These are phyloP conservation scores for Nemotelus pantherinus DNA, from an alignment of 2,888 invertebrate species.

Conservation along the genomic window DNA sequence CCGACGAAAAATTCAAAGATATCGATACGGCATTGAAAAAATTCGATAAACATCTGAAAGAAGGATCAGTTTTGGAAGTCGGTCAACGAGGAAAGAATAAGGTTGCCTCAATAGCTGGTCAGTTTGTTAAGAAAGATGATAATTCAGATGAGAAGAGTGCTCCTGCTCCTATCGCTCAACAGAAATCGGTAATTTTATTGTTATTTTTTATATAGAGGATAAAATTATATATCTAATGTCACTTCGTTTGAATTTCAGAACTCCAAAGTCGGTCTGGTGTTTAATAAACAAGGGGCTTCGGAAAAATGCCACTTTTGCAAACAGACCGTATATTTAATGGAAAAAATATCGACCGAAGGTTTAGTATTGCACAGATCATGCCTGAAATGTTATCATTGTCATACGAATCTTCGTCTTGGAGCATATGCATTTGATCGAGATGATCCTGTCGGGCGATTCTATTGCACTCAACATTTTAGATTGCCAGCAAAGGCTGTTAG, in stretches of 20 bases:
- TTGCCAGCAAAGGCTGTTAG: slow-evolving; percentile 68
- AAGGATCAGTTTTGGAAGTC: slow-evolving; percentile 77
- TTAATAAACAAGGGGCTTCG: slow-evolving; percentile 74
- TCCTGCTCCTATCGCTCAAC: slow-evolving; percentile 49
- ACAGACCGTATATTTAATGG: slow-evolving; percentile 92
- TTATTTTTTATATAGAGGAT: not conserved
- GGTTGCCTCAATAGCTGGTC: slow-evolving; percentile 88
- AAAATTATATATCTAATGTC: not conserved
- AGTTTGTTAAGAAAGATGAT: slow-evolving; percentile 68
- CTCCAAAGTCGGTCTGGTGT: slow-evolving; percentile 69
- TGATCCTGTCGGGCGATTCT: slow-evolving; percentile 74
- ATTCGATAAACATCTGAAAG: slow-evolving; percentile 78
- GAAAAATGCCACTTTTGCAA: slow-evolving; percentile 89
- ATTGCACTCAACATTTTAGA: slow-evolving; percentile 79
- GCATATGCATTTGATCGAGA: slow-evolving; percentile 79
- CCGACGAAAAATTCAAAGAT: slow-evolving; percentile 73
- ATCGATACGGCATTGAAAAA: slow-evolving; percentile 78
- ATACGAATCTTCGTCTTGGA: slow-evolving; percentile 80
- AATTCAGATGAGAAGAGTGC: slow-evolving; percentile 62
- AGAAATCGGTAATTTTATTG: slow-evolving; percentile 63
- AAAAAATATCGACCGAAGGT: slow-evolving; percentile 88
- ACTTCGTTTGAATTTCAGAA: slow-evolving; percentile 62
- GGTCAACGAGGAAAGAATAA: slow-evolving; percentile 75
- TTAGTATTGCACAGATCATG: slow-evolving; percentile 92
- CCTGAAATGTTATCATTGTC: slow-evolving; percentile 94